These are phyloP conservation scores for Rhorus exstirpatorius DNA, from an alignment of 2,888 invertebrate species.

Conservation along the genomic window DNA sequence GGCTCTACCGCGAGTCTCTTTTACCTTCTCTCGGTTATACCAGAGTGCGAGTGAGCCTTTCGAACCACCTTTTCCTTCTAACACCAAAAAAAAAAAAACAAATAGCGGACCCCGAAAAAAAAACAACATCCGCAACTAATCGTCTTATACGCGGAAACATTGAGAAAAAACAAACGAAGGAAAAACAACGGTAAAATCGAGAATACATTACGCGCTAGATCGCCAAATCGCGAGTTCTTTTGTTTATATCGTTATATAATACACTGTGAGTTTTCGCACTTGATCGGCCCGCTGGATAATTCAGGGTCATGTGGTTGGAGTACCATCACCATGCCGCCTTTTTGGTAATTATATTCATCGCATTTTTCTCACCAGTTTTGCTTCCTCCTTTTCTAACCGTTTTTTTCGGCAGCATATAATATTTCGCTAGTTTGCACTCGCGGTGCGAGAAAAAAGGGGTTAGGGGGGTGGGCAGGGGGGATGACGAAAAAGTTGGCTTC, in stretches of 20 bases:
- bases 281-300: conserved; percentile 67
- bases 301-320: conserved; percentile 69
- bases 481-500: background rate
- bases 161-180: background rate
- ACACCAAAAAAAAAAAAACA: background rate
- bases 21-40: background rate
- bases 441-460: too few relatives aligned
- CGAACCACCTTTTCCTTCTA: background rate
- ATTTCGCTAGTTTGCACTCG: too few relatives aligned
- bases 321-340: conserved; percentile 72
- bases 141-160: too few relatives aligned
- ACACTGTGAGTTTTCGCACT: conserved; percentile 42
- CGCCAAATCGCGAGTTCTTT: conserved; percentile 22
- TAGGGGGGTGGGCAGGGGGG: background rate
- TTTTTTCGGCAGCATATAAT: background rate
- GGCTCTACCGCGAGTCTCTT: conserved; percentile 75
- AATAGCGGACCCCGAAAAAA: background rate
- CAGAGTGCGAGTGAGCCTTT: conserved; percentile 2
- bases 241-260: conserved; percentile 1
- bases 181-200: background rate
- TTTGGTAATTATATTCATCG: conserved; percentile 69
- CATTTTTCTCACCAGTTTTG: background rate
- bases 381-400: background rate
- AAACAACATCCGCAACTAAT: too few relatives aligned
- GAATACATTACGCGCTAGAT: background rate